A percentile compares a stretch with the other conserved stretches of the same genome.
phyloP scores from a whole-genome alignment of 2,797 vertebrate species.

The Zenarchopterus dispar region DNA sequence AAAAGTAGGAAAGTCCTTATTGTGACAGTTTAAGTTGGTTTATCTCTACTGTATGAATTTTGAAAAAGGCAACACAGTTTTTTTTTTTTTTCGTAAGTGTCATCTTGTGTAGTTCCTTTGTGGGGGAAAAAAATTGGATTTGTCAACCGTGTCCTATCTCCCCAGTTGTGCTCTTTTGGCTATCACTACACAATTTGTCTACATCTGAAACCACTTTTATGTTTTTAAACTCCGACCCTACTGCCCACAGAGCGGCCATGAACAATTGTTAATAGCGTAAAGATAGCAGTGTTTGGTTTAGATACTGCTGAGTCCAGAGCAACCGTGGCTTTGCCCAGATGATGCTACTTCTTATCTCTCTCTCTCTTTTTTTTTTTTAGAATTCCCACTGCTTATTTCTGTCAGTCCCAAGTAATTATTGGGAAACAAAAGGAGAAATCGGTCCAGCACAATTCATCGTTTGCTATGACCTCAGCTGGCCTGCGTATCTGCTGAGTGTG shows the following conservation, averaged over 20 bases:
- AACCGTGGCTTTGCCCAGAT: constrained; percentile 21
- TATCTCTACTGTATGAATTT: not conserved
- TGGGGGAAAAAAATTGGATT: not conserved
- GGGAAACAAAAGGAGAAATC: constrained; percentile 42
- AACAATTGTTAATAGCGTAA: constrained; percentile 47
- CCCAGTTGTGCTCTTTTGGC: constrained; percentile 33
- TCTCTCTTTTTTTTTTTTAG: constrained; percentile 6
- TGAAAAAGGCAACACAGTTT: not conserved
- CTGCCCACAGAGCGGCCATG: constrained; percentile 24
- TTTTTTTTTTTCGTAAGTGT: constrained; percentile 22
- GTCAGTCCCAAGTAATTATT: constrained; percentile 60
- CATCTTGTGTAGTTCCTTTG: constrained; percentile 38
- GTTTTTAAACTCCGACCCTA: constrained; percentile 11
- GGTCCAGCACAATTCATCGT: constrained; percentile 33
- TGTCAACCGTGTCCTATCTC: not conserved
- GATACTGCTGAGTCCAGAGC: constrained; percentile 54
- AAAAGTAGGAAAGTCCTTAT: not conserved
- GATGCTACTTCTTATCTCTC: constrained; percentile 49
- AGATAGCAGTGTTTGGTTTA: constrained; percentile 46
- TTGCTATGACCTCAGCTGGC: constrained; percentile 18
- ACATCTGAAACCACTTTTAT: constrained; percentile 28
- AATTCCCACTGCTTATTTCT: constrained; percentile 48
- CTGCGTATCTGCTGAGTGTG: constrained; percentile 37
- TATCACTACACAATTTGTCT: constrained; percentile 28
- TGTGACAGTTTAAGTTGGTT: not conserved